Evolutionary conservation across 2,888 invertebrate genomes (phyloP), one percentile per base, ranked within the genome.

Genomic region (Scaptomyza cyrtandrae): DNA sequence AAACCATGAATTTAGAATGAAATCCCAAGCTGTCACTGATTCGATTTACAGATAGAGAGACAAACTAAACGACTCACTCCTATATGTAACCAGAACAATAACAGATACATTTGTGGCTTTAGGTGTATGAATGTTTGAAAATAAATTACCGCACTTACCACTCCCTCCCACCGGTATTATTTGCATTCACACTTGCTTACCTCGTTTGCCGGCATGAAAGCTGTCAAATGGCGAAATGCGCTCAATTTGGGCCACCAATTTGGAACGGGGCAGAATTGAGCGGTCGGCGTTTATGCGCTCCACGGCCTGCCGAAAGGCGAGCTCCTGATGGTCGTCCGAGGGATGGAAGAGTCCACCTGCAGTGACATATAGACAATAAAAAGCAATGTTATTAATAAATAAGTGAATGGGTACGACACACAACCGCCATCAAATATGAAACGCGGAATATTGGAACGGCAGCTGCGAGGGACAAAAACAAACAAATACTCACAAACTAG

Each of bases 121-220:
- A 54, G 44, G 46, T 59, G 43, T 54, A 43, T 4, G 33, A 50
- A 43, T 1, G 19, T 29, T 31, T 2, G 11, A 5, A 11, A 19
- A 37, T 43, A 4, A 11, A 16, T 6, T 10, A 0, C 7, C 24
- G 5, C 11, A 2, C 43, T 2, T 7, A 1, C 35, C 11, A 0
- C 1, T 16, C 24, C 5, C 11, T 9, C 1, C 3, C 13, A 9
- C 29, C 19, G 9, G 13, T 14, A 16, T 33, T 33, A 27, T 27
- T 27, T 27, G 27, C 27, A 27, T 27, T 13, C 13, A 35, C 13
- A 14, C 16, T 7, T 44, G 84, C 89, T 93, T 92, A 98, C 98
- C 98, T 94, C 97, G 94, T 93, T 98, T 98, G 16, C 98, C 97
- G 54, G 98, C 97, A 91, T 97, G 97, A 91, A 98, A 98, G 92